These are phyloP conservation scores for Andrena fulva DNA, from an alignment of 2,888 invertebrate species.

Conservation along the genomic window DNA sequence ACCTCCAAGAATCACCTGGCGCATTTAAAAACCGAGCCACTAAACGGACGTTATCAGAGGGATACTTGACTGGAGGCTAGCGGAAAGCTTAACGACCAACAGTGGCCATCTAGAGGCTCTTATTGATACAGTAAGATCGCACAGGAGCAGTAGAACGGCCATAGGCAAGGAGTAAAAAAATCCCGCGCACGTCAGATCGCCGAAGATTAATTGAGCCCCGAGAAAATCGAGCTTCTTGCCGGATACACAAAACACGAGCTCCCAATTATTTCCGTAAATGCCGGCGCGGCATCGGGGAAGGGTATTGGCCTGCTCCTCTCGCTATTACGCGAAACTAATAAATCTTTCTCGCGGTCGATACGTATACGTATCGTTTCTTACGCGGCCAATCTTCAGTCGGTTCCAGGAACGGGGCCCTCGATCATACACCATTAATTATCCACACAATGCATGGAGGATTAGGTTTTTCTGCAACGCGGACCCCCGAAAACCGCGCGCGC, in stretches of 20 bases:
- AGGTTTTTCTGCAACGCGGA: constrained; percentile 65
- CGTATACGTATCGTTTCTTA: constrained; percentile 50
- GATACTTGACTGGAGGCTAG: too few species aligned
- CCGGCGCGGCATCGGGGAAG: neutral
- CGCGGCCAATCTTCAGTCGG: constrained; percentile 31
- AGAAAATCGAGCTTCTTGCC: constrained; percentile 14
- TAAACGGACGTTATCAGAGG: too few species aligned
- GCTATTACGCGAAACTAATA: constrained; percentile 64
- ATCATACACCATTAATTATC: constrained; percentile 75
- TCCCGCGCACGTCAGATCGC: neutral
- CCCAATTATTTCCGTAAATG: constrained; percentile 52
- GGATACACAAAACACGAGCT: constrained; percentile 15
- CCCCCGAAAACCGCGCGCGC: constrained; percentile 61
- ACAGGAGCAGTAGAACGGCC: neutral
- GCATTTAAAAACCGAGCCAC: too few species aligned
- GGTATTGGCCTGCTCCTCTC: constrained; percentile 24
- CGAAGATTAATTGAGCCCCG: constrained; percentile 16
- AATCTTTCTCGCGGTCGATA: constrained; percentile 60
- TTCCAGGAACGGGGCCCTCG: constrained; percentile 64
- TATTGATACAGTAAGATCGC: too few species aligned
- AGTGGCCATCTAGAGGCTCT: too few species aligned
- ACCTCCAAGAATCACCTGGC: too few species aligned
- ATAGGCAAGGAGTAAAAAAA: neutral
- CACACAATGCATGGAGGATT: constrained; percentile 70
- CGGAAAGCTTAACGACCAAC: too few species aligned